Evolutionary conservation across 2,888 invertebrate species (phyloP).

Genomic region (Athetis lepigone): DNA sequence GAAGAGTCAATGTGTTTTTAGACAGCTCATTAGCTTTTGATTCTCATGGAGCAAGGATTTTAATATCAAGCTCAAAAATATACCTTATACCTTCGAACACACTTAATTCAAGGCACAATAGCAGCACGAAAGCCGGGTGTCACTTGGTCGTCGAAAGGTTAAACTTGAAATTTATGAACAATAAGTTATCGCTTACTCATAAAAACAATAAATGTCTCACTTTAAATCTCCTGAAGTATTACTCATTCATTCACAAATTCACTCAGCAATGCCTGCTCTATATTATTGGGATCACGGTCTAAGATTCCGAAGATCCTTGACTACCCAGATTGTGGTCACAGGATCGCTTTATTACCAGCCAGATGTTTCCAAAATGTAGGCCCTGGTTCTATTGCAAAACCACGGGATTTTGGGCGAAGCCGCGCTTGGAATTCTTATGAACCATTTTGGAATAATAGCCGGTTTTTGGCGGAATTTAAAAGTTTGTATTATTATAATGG

Average conservation of each 20-base stretch:
- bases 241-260: neutral
- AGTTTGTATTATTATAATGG: constrained; percentile 12
- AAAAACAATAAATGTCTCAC: too few species aligned
- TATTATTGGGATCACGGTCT: constrained; percentile 39
- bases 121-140: too few species aligned
- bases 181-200: too few species aligned
- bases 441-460: constrained; percentile 20
- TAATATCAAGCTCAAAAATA: too few species aligned
- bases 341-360: constrained; percentile 58
- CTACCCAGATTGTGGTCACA: constrained; percentile 58
- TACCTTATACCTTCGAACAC: too few species aligned
- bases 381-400: constrained; percentile 46
- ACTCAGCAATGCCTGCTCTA: constrained; percentile 34
- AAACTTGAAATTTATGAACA: too few species aligned
- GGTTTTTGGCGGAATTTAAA: constrained; percentile 13
- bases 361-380: constrained; percentile 55
- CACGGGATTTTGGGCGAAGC: constrained; percentile 18
- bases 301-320: constrained; percentile 51
- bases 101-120: too few species aligned
- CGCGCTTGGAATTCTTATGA: constrained; percentile 49
- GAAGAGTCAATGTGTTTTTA: too few species aligned
- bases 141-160: too few species aligned
- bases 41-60: too few species aligned
- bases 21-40: too few species aligned
- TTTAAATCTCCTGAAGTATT: neutral